Evolutionary conservation across 2,113 vertebrate genomes (phyloP).

Genomic region (Delphinus delphis): DNA sequence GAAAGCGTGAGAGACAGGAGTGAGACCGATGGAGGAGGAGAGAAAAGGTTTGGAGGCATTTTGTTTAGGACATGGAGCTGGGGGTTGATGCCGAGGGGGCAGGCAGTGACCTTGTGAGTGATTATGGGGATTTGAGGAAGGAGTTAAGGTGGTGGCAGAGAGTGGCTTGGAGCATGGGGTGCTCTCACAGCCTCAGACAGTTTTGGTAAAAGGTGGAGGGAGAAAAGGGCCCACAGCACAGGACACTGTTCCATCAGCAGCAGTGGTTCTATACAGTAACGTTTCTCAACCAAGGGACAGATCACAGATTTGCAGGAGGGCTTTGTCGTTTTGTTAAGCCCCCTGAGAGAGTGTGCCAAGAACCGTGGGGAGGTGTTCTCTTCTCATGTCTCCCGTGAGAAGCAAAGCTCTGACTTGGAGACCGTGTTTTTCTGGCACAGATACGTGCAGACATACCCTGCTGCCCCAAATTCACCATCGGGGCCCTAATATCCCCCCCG

Average conservation of each 20-base stretch:
- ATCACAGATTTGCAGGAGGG: not conserved
- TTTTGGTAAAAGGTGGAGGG: not conserved
- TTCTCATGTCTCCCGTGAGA: not conserved
- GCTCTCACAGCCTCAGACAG: fast-evolving
- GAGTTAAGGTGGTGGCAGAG: not conserved
- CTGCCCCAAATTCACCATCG: fast-evolving
- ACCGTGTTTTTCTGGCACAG: not conserved
- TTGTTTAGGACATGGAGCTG: not conserved
- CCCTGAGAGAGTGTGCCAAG: no score
- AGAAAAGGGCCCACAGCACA: not conserved
- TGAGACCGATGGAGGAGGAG: not conserved
- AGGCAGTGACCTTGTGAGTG: not conserved
- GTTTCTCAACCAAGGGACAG: not conserved
- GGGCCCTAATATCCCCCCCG: not conserved
- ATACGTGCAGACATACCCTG: not conserved
- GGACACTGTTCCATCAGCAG: not conserved
- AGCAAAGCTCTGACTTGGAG: not conserved
- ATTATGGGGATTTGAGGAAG: not conserved
- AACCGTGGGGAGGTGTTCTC: not conserved
- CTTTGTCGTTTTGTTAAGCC: not conserved
- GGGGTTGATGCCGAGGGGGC: not conserved
- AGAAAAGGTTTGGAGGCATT: no score
- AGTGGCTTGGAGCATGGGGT: not conserved
- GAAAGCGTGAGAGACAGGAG: no score
- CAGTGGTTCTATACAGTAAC: fast-evolving